These are phyloP conservation scores for Nebria ingens DNA, from an alignment of 1,140 invertebrate genomes.

Conservation along the genomic window DNA sequence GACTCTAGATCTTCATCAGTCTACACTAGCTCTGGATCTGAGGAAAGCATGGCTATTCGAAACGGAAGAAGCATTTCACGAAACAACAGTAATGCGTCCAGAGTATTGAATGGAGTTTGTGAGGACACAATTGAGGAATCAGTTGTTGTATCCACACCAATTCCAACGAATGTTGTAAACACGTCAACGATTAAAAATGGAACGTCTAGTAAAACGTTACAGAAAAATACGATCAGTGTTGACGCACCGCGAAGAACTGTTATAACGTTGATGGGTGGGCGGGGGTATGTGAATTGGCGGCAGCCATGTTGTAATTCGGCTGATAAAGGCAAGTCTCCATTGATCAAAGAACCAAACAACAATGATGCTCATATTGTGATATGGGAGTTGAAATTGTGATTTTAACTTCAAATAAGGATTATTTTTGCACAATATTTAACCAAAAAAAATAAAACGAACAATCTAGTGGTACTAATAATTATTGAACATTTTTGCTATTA, in stretches of 20 bases:
- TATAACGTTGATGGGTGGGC: slow-evolving; percentile 74
- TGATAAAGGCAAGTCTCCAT: slow-evolving; percentile 34
- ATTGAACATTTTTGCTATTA: too few relatives aligned
- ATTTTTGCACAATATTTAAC: too few relatives aligned
- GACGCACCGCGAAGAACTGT: slow-evolving; percentile 59
- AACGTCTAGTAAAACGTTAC: slow-evolving; percentile 26
- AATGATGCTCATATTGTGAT: slow-evolving; percentile 78
- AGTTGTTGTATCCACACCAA: slow-evolving; percentile 18
- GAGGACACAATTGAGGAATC: slow-evolving; percentile 18
- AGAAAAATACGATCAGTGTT: slow-evolving; percentile 32
- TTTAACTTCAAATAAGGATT: too few relatives aligned
- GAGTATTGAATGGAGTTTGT: slow-evolving; percentile 25
- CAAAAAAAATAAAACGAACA: too few relatives aligned
- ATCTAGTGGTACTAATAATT: too few relatives aligned
- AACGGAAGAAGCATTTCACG: slow-evolving; percentile 49
- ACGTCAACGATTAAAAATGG: slow-evolving; percentile 24
- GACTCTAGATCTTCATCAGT: slow-evolving; percentile 73
- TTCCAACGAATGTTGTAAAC: slow-evolving; percentile 18
- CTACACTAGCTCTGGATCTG: slow-evolving; percentile 69
- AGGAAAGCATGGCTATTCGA: slow-evolving; percentile 63
- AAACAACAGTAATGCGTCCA: slow-evolving; percentile 60
- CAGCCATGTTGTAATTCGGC: slow-evolving; percentile 52
- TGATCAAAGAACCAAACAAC: slow-evolving; percentile 49
- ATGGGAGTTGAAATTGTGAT: slow-evolving; percentile 84
- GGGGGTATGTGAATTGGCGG: slow-evolving; percentile 76